Evolutionary conservation across 2,888 invertebrate genomes (phyloP), one percentile per base, ranked within the genome.

Genomic region (Priocnemis perturbator): DNA sequence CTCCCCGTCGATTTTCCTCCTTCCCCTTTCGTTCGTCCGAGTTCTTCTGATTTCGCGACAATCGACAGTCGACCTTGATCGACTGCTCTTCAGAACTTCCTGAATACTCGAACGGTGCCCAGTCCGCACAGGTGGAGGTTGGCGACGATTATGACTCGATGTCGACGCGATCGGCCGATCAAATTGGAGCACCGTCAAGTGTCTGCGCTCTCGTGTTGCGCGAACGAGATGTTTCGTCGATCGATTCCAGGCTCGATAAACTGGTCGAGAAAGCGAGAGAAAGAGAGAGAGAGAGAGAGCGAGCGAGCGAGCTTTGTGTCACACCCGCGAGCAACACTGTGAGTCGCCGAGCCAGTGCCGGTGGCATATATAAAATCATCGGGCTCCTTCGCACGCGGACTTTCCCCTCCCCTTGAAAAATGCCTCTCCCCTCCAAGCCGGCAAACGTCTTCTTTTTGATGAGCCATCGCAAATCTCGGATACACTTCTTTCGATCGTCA

Each of bases 321-420:
- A 64, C 69, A 64, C 57, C 50, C 15, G 23, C 57, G 66, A 55
- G 58, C 52, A 64, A 75, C 71, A 44, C 69, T 45, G 62, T 75
- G 69, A 64, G 59, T 60, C 60, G 70, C 57, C 21, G 48, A 63
- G 65, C 66, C 48, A 50, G 58, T 61, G 55, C 48, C 66, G 66
- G 67, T 70, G 73, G 68, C 71, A 70, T 76, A 72, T 79, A 79
- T 79, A 76, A 79, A 73, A 71, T 73, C 71, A 47, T 23, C 21
- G 59, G 44, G 17, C 65, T 48, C 52, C 30, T 14, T 47, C 37
- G 37, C 1, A 20, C 53, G 15, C 53, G 53, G 45, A 67, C 59
- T 66, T 48, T 57, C 73, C 73, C 71, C 66, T 14, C 66, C 63
- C 71, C 21, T 60, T 47, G 0, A 45, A 52, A 72, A 74, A n/a